Conservation (phyloP, 1,140 invertebrate genomes). For the Agrilus planipennis region DNA sequence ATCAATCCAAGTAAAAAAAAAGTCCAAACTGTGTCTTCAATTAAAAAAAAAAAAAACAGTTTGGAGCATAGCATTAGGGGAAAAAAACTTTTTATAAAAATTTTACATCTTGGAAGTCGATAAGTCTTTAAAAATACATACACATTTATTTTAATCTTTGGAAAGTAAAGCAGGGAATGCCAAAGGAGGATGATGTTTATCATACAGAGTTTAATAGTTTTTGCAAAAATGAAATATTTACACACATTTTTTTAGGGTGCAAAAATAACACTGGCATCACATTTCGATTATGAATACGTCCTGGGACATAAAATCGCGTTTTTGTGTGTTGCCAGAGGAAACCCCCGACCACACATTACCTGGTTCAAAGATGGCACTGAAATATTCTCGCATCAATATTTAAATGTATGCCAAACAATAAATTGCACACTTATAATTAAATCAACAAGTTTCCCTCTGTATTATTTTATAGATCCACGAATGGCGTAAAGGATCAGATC, state of each 20-base stretch:
- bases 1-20: too few relatives aligned
- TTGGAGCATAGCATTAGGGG: background rate
- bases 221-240: constrained; percentile 2
- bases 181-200: too few relatives aligned
- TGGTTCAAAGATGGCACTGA: constrained; percentile 90
- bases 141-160: too few relatives aligned
- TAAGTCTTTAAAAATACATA: too few relatives aligned
- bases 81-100: constrained; percentile 4
- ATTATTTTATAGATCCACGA: constrained; percentile 72
- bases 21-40: background rate
- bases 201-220: background rate
- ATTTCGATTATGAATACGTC: constrained; percentile 88
- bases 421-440: too few relatives aligned
- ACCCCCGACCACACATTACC: constrained; percentile 73
- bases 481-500: constrained; percentile 68
- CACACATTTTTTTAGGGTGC: constrained; percentile 55
- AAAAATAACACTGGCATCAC: constrained; percentile 78
- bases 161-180: too few relatives aligned
- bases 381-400: constrained; percentile 74
- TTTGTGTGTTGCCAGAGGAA: constrained; percentile 74
- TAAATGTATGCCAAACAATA: constrained; percentile 77
- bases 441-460: too few relatives aligned
- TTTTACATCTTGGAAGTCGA: background rate
- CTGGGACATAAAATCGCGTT: constrained; percentile 88
- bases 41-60: background rate